Evolutionary conservation across 2,797 vertebrate species (phyloP).

Genomic region (Silurus aristotelis): DNA sequence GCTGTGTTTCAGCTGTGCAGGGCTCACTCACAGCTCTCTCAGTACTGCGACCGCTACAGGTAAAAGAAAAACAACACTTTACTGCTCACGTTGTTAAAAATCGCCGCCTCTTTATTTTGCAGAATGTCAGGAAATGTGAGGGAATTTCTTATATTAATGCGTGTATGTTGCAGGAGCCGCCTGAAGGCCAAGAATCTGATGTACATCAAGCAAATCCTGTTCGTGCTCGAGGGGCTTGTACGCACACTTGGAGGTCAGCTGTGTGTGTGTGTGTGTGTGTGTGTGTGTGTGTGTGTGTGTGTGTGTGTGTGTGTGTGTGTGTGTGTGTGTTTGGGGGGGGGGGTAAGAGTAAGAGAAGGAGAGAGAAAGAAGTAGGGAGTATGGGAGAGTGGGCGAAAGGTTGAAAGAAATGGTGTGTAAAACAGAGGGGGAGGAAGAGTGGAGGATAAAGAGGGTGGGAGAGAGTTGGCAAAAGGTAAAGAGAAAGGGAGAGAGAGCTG

Average conservation of each 20-base stretch:
- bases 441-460: too few species aligned
- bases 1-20: constrained; percentile 82
- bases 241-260: constrained; percentile 84
- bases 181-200: constrained; percentile 96
- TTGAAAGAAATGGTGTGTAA: too few species aligned
- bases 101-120: background rate
- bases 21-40: constrained; percentile 88
- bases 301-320: constrained; percentile 17
- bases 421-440: too few species aligned
- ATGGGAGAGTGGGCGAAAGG: constrained; percentile 1
- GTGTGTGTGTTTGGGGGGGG: background rate
- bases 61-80: constrained; percentile 65
- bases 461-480: too few species aligned
- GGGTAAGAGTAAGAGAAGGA: background rate
- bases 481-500: too few species aligned
- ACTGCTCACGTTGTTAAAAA: background rate
- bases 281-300: constrained; percentile 12
- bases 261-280: constrained; percentile 8
- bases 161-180: constrained; percentile 74
- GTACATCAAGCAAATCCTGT: constrained; percentile 97
- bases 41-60: constrained; percentile 91
- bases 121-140: background rate
- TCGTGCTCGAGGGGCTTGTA: constrained; percentile 86
- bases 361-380: background rate
- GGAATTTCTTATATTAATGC: too few species aligned